Evolutionary conservation across 2,113 vertebrate species (phyloP), one percentile per base, ranked within the genome.

Genomic region (Aplodontia rufa): DNA sequence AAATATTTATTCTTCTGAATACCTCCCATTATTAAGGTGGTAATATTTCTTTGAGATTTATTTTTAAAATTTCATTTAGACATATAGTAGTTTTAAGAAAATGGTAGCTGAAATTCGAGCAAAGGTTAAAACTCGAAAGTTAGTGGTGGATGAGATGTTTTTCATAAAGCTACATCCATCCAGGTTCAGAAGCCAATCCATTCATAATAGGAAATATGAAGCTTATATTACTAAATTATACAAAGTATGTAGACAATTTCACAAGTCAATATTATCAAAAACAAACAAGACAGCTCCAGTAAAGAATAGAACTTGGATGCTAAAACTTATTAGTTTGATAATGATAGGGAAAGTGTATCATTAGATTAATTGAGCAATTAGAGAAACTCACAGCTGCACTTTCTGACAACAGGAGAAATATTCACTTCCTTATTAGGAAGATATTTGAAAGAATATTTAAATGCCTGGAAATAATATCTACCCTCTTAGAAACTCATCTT

Each of bases 311-410:
- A 80, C 58, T 96, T n/a, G 35, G 81, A 76, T 83, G 82, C 55
- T 97, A 94, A 98, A 97, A 96, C 69, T 13, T 94, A 96, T 97
- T 97, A 97, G 96, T 95, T 96, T 96, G 97, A 98, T 98, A 98
- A 97, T 92, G 97, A 98, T 95, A 97, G 93, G 40, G 95, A 98
- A 98, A 98, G 96, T 95, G 58, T 98, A 98, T 97, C 96, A 98
- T 98, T 98, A 98, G 92, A 98, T 98, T 98, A 98, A 98, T 98
- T 98, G 98, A 96, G 97, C 98, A 98, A 98, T 98, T 98, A 98
- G 96, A 95, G 98, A 97, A 98, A 97, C 97, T 98, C 98, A 98
- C 97, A 98, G 98, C 98, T 98, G 98, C 90, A 98, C 64, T 97
- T 97, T 97, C 96, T 98, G 95, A 98, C 97, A 98, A 98, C 93